Percentiles rank a stretch among this genome's conserved stretches.
These are phyloP conservation scores for Drosophila varians DNA, from an alignment of 1,140 invertebrate species.

Conservation along the genomic window DNA sequence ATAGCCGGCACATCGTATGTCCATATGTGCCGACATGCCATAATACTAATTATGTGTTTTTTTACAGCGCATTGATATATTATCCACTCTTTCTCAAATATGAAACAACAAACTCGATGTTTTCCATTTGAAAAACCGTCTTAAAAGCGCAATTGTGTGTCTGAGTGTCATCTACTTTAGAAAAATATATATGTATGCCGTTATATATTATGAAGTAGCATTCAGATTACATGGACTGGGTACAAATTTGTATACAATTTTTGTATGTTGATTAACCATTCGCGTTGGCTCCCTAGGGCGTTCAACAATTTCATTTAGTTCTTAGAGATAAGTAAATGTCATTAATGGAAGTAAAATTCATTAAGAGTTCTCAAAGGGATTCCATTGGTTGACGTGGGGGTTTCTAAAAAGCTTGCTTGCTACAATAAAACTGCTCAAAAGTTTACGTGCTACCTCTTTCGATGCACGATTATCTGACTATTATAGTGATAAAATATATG, in stretches of 20 bases:
- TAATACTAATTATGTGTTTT: constrained; percentile 74
- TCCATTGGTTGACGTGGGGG: background rate
- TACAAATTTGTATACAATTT: constrained; percentile 80
- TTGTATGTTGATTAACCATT: constrained; percentile 12
- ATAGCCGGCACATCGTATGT: constrained; percentile 43
- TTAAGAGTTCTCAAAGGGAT: constrained; percentile 49
- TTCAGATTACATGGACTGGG: constrained; percentile 78
- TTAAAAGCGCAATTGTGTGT: constrained; percentile 56
- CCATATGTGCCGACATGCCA: constrained; percentile 37
- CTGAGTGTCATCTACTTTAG: constrained; percentile 59
- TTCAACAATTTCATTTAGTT: constrained; percentile 47
- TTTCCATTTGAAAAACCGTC: constrained; percentile 17
- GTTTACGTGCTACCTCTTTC: background rate
- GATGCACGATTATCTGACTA: too few relatives aligned
- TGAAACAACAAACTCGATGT: constrained; percentile 52
- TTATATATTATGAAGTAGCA: constrained; percentile 75
- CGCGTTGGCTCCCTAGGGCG: constrained; percentile 5
- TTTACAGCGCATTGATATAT: constrained; percentile 80
- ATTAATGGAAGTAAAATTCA: constrained; percentile 76
- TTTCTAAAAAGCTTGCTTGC: constrained; percentile 21
- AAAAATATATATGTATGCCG: constrained; percentile 73
- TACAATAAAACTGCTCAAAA: constrained; percentile 9
- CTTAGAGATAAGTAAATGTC: constrained; percentile 67
- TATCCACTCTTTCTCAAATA: constrained; percentile 35
- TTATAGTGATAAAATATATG: too few relatives aligned